A percentile compares a stretch with the other conserved stretches of the same genome.
These are phyloP conservation scores for Pharmacophagus antenor DNA, from an alignment of 2,888 invertebrate species.

Conservation along the genomic window DNA sequence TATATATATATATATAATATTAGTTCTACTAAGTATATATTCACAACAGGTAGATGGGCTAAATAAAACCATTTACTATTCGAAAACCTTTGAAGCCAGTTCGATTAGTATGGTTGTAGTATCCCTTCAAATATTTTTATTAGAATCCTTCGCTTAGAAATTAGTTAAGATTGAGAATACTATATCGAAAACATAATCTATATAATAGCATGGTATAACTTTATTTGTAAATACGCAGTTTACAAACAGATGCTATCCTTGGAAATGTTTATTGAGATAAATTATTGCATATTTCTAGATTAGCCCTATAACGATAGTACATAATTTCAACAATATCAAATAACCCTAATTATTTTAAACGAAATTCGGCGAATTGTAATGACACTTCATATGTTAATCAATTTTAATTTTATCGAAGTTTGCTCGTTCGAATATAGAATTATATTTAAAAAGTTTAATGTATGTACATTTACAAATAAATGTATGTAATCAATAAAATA, in stretches of 20 bases:
- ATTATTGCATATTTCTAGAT: slow-evolving; percentile 67
- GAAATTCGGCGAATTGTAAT: slow-evolving; percentile 48
- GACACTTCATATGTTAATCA: slow-evolving; percentile 76
- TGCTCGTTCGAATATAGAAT: slow-evolving; percentile 79
- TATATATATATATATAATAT: neutral
- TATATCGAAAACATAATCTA: slow-evolving; percentile 49
- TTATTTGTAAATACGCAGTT: slow-evolving; percentile 66
- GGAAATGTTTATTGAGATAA: slow-evolving; percentile 58
- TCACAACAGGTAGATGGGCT: neutral
- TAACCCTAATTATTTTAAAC: slow-evolving; percentile 63
- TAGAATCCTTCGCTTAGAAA: slow-evolving; percentile 62
- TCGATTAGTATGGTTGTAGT: slow-evolving; percentile 71
- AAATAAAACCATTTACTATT: neutral
- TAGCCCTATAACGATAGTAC: slow-evolving; percentile 77
- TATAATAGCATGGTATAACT: slow-evolving; percentile 57
- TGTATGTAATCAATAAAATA: slow-evolving; percentile 59
- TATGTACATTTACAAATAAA: slow-evolving; percentile 67
- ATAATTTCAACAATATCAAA: slow-evolving; percentile 77
- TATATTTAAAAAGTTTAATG: slow-evolving; percentile 69
- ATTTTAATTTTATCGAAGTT: slow-evolving; percentile 81
- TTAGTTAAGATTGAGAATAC: slow-evolving; percentile 56
- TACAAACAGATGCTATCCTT: slow-evolving; percentile 65
- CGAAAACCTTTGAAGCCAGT: slow-evolving; percentile 53
- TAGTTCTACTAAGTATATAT: neutral
- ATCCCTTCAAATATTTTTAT: slow-evolving; percentile 58